phyloP scores from a whole-genome alignment of 2,888 invertebrate genomes.

The Gonocerus acuteangulatus region DNA sequence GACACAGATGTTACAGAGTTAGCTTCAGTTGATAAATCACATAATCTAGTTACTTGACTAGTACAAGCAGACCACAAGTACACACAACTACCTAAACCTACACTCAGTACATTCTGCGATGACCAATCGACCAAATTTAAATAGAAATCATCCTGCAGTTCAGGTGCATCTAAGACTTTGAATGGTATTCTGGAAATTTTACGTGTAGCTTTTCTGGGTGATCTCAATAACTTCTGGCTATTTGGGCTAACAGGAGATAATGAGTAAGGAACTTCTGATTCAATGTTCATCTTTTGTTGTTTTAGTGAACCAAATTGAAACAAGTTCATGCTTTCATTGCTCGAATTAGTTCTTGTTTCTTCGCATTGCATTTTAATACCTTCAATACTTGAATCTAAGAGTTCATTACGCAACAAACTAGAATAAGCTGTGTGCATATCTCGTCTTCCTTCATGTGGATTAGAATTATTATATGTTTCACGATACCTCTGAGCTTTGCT shows the following conservation, averaged over 20 bases:
- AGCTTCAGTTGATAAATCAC: conserved; percentile 85
- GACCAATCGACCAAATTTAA: conserved; percentile 99
- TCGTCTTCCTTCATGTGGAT: neutral
- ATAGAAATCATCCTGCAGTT: conserved; percentile 97
- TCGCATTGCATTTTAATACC: neutral
- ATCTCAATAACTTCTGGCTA: conserved; percentile 85
- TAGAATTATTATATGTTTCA: neutral
- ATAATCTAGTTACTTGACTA: conserved; percentile 91
- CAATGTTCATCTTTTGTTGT: conserved; percentile 27
- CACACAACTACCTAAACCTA: conserved; percentile 94
- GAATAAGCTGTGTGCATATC: neutral
- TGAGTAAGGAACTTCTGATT: conserved; percentile 76
- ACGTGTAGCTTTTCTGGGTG: conserved; percentile 89
- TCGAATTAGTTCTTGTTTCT: neutral
- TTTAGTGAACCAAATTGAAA: conserved; percentile 27
- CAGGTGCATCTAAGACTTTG: conserved; percentile 92
- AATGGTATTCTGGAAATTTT: conserved; percentile 98
- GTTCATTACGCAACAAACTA: neutral
- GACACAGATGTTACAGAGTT: conserved; percentile 97
- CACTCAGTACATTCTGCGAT: conserved; percentile 94
- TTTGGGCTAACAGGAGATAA: conserved; percentile 90
- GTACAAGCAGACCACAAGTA: conserved; percentile 99
- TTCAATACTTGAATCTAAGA: neutral
- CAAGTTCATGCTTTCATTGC: neutral
- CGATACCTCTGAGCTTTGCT: neutral